Evolutionary conservation across 35 echinoderm and acorn worm species (phyloP), one percentile per base, ranked within the genome.

Genomic region (Apostichopus californicus): DNA sequence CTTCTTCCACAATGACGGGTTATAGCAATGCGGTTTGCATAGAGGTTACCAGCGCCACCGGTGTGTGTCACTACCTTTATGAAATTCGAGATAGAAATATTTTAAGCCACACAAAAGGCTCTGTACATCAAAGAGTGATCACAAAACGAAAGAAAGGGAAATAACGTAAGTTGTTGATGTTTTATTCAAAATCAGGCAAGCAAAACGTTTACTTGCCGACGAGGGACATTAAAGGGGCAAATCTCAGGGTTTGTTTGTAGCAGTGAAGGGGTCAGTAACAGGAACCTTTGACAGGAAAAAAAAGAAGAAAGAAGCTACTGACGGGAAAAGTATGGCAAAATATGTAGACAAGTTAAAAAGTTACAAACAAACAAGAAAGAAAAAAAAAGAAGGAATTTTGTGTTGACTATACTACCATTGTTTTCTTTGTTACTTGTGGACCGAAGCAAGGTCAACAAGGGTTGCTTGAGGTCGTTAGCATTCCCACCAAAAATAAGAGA

Each of bases 41-140:
- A 83, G 80, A 83, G 80, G 80, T 83, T 83, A 83, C 80, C 18
- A 52, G 18, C n/a, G 9, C 20, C 81, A 15, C 12, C 54, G 81
- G 56, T 85, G 54, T 17, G 56, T 85, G 54, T 56, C 56, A 60
- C 9, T 85, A 59, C 81, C 23, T 85, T 85, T 85, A 85, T 85
- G 81, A 85, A 85, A 85, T 85, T 55, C 57, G 81, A 85, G 55
- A 56, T 52, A 85, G 81, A 85, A 85, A 85, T 85, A 85, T 85
- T 85, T 85, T 85, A 85, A 85, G 57, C 55, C 55, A 60, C 23
- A 85, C 81, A 85, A 85, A 83, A 85, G 52, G 81, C 17, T 85
- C 57, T n/a, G 15, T 20, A 55, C 15, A 59, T 85, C 57, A 75
- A 85, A 83, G 80, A 5, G 52, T 57, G 80, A 83, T 83, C 80